These are phyloP conservation scores for Etheostoma cragini DNA, from an alignment of 2,113 vertebrate species.

Conservation along the genomic window DNA sequence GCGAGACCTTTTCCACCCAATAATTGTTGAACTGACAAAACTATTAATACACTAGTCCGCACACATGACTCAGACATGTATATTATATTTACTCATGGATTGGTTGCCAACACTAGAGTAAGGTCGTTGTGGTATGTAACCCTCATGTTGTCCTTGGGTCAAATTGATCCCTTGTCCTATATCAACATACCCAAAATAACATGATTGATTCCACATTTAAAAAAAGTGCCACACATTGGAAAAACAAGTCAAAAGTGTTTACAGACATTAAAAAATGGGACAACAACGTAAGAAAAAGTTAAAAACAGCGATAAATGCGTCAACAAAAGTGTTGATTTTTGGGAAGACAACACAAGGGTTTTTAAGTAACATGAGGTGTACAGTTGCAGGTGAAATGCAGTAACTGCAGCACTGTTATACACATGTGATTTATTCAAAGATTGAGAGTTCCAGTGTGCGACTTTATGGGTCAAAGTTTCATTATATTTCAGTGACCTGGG, in stretches of 20 bases:
- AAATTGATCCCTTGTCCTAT: too few species aligned
- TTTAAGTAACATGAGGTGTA: not conserved
- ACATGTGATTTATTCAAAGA: slow-evolving; percentile 9
- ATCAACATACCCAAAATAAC: too few species aligned
- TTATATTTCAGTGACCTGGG: not conserved
- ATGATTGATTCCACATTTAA: too few species aligned
- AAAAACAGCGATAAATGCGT: too few species aligned
- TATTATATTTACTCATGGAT: not conserved
- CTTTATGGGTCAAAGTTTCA: not conserved
- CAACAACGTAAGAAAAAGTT: too few species aligned
- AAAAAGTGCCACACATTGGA: too few species aligned
- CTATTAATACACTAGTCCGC: slow-evolving; percentile 16
- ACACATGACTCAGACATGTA: slow-evolving; percentile 13
- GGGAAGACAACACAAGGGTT: too few species aligned
- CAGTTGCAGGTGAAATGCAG: not conserved
- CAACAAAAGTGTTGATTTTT: too few species aligned
- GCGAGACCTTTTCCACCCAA: not conserved
- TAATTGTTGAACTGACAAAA: not conserved
- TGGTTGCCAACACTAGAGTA: slow-evolving; percentile 7
- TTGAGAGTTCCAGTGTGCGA: not conserved
- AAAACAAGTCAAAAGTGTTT: too few species aligned
- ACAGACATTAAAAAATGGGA: too few species aligned
- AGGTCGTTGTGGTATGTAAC: not conserved
- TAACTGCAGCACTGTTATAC: not conserved
- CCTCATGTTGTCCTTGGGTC: too few species aligned